Conservation (phyloP, 2,888 invertebrate genomes). For the Tribolium freemani region DNA sequence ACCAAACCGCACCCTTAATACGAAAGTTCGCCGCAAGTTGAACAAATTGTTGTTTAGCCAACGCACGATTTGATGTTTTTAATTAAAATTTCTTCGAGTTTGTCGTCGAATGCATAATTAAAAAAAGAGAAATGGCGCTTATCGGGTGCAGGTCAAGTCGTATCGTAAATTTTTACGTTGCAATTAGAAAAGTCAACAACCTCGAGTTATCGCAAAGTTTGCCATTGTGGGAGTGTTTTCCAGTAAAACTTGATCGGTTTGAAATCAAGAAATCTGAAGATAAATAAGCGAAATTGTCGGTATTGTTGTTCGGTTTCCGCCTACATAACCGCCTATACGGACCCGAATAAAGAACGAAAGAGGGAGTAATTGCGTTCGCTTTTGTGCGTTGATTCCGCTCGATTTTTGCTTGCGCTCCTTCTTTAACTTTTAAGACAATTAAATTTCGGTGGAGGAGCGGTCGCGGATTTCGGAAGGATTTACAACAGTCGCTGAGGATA, state of each 20-base stretch:
- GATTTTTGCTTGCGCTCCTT: constrained; percentile 7
- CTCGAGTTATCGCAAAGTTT: not conserved
- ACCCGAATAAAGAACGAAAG: not conserved
- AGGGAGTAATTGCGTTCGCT: constrained; percentile 18
- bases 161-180: constrained; percentile 13
- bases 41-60: constrained; percentile 8
- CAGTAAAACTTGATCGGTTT: not conserved
- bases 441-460: constrained; percentile 8
- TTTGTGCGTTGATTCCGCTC: constrained; percentile 17
- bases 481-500: constrained; percentile 6
- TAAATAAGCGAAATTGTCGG: constrained; percentile 19
- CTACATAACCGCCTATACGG: constrained; percentile 8
- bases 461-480: constrained; percentile 5
- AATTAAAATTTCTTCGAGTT: constrained; percentile 19
- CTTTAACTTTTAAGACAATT: constrained; percentile 37
- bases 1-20: constrained; percentile 18
- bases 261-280: not conserved
- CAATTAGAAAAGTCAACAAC: constrained; percentile 19
- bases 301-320: constrained; percentile 26
- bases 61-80: constrained; percentile 4
- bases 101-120: constrained; percentile 13
- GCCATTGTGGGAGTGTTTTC: not conserved
- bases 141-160: not conserved
- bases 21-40: constrained; percentile 15
- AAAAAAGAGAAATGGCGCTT: not conserved